Base-by-base conservation (phyloP, 2,113 vertebrate genomes). In the Colistium nudipinnis region DNA sequence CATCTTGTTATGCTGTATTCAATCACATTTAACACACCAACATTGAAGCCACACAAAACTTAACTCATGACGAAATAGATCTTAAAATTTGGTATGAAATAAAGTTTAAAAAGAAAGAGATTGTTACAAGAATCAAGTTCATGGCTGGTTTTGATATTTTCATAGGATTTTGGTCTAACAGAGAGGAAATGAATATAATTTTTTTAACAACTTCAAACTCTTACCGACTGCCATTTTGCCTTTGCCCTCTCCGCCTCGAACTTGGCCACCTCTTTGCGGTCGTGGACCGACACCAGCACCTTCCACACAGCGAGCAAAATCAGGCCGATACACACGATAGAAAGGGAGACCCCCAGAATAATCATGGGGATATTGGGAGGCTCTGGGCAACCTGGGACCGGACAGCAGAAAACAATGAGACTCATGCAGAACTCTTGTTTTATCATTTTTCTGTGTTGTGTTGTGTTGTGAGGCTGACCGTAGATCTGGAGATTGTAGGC, bases 231-330 rank as follows among this genome's bases (percentile, higher is more conserved):
- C 98, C 98, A 99, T 84, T 95, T 97, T 62, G 95, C 96, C 76
- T 99, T 98, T 0, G 95, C 91, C 77, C 91, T 94, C 84, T 99
- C 98, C 27, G 95, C 95, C 93, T 99, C 97, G 82, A 99, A 99
- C 86, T 95, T 98, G 61, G 97, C 98, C 73, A 99, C 96, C 82
- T 99, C 98, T 88, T 97, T 98, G 16, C 93, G 93, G 77, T 99
- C 98, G 28, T 99, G 97, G 83, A 96, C 92, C 1, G 96, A 98
- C 60, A 99, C 94, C 60, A 98, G 78, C 44, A 98, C 80, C 91
- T 99, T 99, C 98, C 98, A 99, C 84, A 95, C 96, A 6, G 85
- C 95, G 62, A 98, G 87, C 2, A 98, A 81, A 66, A 93, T 93
- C 16, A 98, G 68, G n/a, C 98, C 98, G 0, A 98, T 96, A 19